Percentiles rank a stretch among this genome's conserved stretches.
Conservation (phyloP, 30 jellyfish, hydroid and myxozoan species). For the Cassiopea xamachana region DNA sequence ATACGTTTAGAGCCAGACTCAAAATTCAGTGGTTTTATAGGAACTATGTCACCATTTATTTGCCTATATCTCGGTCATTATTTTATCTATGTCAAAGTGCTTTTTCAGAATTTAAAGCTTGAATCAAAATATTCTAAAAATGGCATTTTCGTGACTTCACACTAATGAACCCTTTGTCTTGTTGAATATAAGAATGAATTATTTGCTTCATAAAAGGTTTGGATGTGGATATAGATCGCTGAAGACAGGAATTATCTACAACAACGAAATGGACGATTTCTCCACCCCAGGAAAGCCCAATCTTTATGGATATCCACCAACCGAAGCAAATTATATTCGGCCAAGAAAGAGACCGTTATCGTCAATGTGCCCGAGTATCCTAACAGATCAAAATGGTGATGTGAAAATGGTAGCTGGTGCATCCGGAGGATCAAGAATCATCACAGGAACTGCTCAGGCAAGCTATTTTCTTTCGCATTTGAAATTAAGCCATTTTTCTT, state of each 20-base stretch:
- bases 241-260: conserved; percentile 85
- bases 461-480: not conserved
- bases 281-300: conserved; percentile 91
- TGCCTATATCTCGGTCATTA: no score
- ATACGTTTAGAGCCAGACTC: no score
- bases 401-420: conserved; percentile 98
- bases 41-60: no score
- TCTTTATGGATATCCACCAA: conserved; percentile 87
- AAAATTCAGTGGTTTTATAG: no score
- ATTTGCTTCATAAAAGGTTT: conserved; percentile 40
- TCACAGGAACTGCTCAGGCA: conserved; percentile 94
- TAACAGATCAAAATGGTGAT: conserved; percentile 89
- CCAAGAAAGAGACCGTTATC: conserved; percentile 98
- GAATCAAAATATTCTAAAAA: no score
- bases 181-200: not conserved
- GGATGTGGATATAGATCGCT: conserved; percentile 85
- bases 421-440: conserved; percentile 96
- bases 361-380: conserved; percentile 91
- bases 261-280: conserved; percentile 98
- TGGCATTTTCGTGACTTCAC: no score
- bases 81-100: no score
- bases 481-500: not conserved
- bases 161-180: not conserved
- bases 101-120: no score
- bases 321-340: conserved; percentile 84